Conservation (phyloP, 2,113 vertebrate species). For the Phocoena phocoena region DNA sequence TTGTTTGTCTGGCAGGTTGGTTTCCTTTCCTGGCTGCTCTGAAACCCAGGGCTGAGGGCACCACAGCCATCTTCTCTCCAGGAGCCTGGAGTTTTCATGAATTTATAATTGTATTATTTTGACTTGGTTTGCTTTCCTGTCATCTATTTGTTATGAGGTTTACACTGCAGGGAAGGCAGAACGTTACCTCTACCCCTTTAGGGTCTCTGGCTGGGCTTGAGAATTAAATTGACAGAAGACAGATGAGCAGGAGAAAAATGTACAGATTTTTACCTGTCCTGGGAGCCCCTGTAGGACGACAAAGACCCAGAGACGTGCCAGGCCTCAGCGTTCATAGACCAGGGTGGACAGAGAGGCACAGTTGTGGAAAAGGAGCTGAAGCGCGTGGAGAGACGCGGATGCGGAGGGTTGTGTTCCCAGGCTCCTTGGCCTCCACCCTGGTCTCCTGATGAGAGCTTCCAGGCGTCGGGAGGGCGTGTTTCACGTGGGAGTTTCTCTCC, state of each 20-base stretch:
- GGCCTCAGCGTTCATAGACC: too few species aligned
- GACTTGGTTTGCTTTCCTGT: not conserved
- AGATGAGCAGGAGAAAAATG: not conserved
- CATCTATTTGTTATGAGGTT: not conserved
- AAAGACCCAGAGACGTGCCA: not conserved
- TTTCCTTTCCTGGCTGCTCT: not conserved
- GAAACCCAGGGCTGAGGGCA: not conserved
- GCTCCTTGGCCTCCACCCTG: not conserved
- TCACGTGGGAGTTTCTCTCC: not conserved
- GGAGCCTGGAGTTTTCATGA: not conserved
- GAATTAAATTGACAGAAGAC: not conserved
- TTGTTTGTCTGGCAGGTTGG: not conserved
- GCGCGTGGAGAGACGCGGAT: not conserved
- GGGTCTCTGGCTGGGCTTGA: not conserved
- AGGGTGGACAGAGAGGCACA: not conserved
- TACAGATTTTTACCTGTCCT: not conserved
- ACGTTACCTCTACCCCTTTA: not conserved
- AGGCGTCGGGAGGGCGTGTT: not conserved
- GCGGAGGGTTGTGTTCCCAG: not conserved
- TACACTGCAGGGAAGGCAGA: not conserved
- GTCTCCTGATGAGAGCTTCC: not conserved
- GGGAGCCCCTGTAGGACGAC: not conserved
- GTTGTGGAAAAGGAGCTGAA: not conserved
- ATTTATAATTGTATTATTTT: constrained; percentile 1
- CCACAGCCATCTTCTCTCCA: not conserved